These are phyloP conservation scores for Sphaerophoria rueppellii DNA, from an alignment of 2,888 invertebrate genomes.

Conservation along the genomic window DNA sequence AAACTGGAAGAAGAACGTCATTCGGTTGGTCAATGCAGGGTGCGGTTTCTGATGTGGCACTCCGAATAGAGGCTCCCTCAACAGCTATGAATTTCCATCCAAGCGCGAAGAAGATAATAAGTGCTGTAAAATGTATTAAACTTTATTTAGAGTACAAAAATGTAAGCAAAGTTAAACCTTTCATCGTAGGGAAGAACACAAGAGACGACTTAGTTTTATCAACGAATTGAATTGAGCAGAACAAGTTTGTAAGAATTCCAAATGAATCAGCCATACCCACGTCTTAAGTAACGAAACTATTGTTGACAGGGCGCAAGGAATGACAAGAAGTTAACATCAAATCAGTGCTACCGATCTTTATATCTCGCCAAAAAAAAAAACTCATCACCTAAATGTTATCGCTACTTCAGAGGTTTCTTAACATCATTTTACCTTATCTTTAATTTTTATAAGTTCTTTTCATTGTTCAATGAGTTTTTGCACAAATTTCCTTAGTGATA, in stretches of 20 bases:
- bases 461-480: slow-evolving; percentile 26
- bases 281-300: no score
- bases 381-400: slow-evolving; percentile 73
- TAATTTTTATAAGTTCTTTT: slow-evolving; percentile 53
- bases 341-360: slow-evolving; percentile 29
- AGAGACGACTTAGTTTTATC: no score
- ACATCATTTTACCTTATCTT: neutral
- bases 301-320: no score
- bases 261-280: no score
- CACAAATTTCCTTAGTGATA: slow-evolving; percentile 17
- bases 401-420: slow-evolving; percentile 40
- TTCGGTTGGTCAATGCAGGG: slow-evolving; percentile 32
- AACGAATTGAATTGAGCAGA: no score
- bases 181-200: neutral
- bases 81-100: slow-evolving; percentile 16
- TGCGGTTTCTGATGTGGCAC: neutral
- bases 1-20: slow-evolving; percentile 29
- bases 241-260: no score
- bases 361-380: slow-evolving; percentile 75
- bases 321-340: neutral
- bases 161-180: neutral
- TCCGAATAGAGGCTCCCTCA: neutral
- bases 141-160: neutral
- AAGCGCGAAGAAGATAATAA: slow-evolving; percentile 31
- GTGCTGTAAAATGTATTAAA: neutral